Percentiles rank a stretch among this genome's conserved stretches.
Evolutionary conservation across 2,797 vertebrate species (phyloP).

Genomic region (Picus viridis): DNA sequence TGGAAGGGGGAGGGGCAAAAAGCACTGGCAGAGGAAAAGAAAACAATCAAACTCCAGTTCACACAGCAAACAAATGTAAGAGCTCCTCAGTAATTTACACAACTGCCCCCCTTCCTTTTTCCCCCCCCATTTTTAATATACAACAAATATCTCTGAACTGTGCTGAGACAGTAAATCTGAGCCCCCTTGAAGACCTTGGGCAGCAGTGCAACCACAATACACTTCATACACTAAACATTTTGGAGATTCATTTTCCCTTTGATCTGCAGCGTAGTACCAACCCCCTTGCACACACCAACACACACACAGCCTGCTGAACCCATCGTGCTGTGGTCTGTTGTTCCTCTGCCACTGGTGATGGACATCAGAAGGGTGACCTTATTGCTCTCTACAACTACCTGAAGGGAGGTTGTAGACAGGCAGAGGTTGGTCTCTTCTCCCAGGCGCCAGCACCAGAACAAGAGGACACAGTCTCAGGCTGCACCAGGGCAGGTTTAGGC

Average conservation of each 20-base stretch:
- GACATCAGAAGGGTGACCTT: no score
- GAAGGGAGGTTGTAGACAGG: no score
- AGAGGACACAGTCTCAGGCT: no score
- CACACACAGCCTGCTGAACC: background rate
- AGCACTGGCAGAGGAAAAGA: background rate
- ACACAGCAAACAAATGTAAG: conserved; percentile 22
- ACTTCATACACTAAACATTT: conserved; percentile 44
- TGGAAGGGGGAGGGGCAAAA: background rate
- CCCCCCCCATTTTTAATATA: conserved; percentile 52
- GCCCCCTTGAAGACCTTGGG: conserved; percentile 49
- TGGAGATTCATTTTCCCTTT: conserved; percentile 39
- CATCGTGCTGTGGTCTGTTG: background rate
- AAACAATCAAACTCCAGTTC: conserved; percentile 22
- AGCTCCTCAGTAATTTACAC: background rate
- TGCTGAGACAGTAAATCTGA: conserved; percentile 44
- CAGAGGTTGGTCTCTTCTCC: no score
- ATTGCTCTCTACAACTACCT: no score
- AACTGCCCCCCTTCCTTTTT: conserved; percentile 7
- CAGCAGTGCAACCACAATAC: conserved; percentile 5
- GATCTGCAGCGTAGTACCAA: conserved; percentile 25
- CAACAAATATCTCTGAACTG: conserved; percentile 36
- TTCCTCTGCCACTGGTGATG: background rate
- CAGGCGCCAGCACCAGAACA: no score
- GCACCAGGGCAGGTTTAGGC: no score
- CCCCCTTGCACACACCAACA: background rate